Conservation (phyloP, 2,888 invertebrate genomes). For the Parnassius glacialis region DNA sequence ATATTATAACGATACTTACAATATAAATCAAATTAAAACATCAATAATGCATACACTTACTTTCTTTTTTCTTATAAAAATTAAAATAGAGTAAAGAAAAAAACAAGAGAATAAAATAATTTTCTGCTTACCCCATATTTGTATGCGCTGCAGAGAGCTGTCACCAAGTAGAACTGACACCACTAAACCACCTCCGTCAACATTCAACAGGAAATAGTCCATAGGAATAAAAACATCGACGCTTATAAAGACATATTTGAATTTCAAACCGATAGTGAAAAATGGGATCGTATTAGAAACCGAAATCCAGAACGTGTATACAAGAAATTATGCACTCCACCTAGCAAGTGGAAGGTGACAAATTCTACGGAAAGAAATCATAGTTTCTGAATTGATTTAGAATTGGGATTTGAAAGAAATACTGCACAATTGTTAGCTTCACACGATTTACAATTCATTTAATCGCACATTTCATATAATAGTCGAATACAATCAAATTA, state of each 20-base stretch:
- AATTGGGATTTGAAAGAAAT: not conserved
- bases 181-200: constrained; percentile 56
- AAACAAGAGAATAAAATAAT: not conserved
- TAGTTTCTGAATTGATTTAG: not conserved
- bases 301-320: constrained; percentile 52
- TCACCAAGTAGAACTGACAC: constrained; percentile 23
- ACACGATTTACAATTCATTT: not conserved
- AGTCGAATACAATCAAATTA: not conserved
- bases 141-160: constrained; percentile 9
- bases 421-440: not conserved
- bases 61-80: constrained; percentile 5
- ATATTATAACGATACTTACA: too few relatives aligned
- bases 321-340: constrained; percentile 37
- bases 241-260: constrained; percentile 76
- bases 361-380: constrained; percentile 38
- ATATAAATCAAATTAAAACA: too few relatives aligned
- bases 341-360: constrained; percentile 58
- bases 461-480: not conserved
- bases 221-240: constrained; percentile 59
- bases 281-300: constrained; percentile 63
- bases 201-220: constrained; percentile 62
- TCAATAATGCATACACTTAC: too few relatives aligned
- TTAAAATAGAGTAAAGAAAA: not conserved
- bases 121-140: constrained; percentile 21
- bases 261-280: constrained; percentile 76